Percentiles rank a stretch among this genome's conserved stretches.
Evolutionary conservation across 2,888 invertebrate species (phyloP).

Genomic region (Cephonodes hylas): DNA sequence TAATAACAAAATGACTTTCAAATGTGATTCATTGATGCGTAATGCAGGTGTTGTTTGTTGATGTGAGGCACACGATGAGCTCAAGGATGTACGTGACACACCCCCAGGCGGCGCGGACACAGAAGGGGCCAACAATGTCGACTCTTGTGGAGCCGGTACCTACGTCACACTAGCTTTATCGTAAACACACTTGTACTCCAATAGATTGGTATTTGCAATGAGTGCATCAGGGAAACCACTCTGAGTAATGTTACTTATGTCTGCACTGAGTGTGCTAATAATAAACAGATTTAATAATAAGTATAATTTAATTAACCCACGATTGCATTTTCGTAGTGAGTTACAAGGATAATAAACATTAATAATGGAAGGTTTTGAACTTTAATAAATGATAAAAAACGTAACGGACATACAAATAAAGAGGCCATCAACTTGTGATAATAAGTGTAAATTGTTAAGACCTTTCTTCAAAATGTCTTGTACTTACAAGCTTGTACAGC

Average conservation of each 20-base stretch:
- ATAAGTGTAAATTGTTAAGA: not conserved
- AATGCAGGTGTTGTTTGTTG: not conserved
- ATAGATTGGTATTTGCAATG: not conserved
- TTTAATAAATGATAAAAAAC: not conserved
- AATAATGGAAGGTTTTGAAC: not conserved
- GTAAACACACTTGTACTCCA: not conserved
- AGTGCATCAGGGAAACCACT: not conserved
- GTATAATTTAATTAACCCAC: too few species aligned
- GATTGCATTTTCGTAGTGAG: too few species aligned
- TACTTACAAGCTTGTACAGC: not conserved
- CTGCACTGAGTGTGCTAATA: too few species aligned
- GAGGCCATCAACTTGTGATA: not conserved
- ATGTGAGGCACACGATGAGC: not conserved
- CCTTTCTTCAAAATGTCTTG: not conserved
- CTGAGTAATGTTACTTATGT: not conserved
- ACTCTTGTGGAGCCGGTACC: not conserved
- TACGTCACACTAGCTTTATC: not conserved
- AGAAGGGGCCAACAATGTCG: conserved; percentile 35
- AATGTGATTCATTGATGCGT: not conserved
- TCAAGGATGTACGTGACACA: conserved; percentile 35
- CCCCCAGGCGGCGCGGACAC: conserved; percentile 35
- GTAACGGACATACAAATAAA: not conserved
- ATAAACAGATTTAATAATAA: too few species aligned
- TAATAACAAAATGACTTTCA: not conserved
- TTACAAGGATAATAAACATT: not conserved